Evolutionary conservation across 1,140 invertebrate species (phyloP), one percentile per base, ranked within the genome.

Genomic region (Zaprionus inermis): DNA sequence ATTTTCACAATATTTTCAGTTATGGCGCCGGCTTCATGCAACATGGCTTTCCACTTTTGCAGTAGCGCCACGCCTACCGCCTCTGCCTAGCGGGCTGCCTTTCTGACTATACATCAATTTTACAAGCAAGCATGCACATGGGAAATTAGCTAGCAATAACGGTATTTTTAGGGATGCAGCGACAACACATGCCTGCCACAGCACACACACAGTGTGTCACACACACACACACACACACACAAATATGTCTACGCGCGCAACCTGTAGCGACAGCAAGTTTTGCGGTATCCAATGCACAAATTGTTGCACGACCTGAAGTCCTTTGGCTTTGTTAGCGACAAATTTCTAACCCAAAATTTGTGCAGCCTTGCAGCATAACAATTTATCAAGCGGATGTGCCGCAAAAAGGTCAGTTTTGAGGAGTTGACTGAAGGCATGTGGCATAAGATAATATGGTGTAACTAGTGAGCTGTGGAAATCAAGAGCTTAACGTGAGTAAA

Each of bases 41-140:
- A 85, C 78, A 79, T 71, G 61, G 69, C 82, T 76, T 55, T 63
- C 76, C 59, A 54, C 79, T 85, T 75, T 78, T 57, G 28, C 16
- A n/a, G n/a, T n/a, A 18, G n/a, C 12, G 7, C 1, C 14, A 18
- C 14, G 2, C 16, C 9, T 5, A 18, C n/a, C 46, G 44, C 58
- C 61, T 65, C 30, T 30, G 22, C 10, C 28, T 44, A n/a, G 22
- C 24, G 30, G 78, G 44, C 77, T 51, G 54, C 52, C 60, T 57
- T 24, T 22, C 24, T 56, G 70, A 34, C 79, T 64, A 83, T 88
- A 78, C 84, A 88, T 88, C 84, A 88, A 78, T 88, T 88, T 88
- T 89, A 88, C 84, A 89, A 84, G 84, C 84, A 78, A 89, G 74
- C 84, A 89, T 89, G 84, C 84, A 81, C 84, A 82, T 78, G 84